Evolutionary conservation across 2,113 vertebrate genomes (phyloP).

Genomic region (Sigmodon hispidus): DNA sequence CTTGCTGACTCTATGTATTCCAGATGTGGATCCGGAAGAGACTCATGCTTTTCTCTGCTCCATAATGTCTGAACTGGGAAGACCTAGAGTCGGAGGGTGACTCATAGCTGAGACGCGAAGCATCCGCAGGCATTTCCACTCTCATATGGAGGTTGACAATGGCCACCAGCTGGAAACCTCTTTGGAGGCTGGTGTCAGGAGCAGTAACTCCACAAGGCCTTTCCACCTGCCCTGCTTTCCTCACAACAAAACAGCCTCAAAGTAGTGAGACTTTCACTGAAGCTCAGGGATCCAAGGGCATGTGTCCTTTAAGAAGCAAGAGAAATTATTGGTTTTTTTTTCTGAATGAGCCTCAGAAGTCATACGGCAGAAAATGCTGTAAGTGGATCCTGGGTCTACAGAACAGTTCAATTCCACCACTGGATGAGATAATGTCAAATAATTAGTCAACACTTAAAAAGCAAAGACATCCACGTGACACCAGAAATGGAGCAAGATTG

Average conservation of each 20-base stretch:
- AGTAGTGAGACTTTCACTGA: background rate
- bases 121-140: background rate
- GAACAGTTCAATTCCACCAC: background rate
- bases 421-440: background rate
- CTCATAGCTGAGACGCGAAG: background rate
- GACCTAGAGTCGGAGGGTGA: background rate
- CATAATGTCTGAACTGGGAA: background rate
- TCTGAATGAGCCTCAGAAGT: background rate
- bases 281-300: background rate
- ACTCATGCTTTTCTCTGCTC: background rate
- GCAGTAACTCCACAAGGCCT: background rate
- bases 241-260: background rate
- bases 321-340: background rate
- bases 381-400: background rate
- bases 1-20: background rate
- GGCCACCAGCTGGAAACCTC: background rate
- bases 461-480: too few relatives aligned
- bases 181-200: background rate
- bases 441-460: background rate
- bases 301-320: background rate
- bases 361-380: rapidly evolving
- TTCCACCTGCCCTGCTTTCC: background rate
- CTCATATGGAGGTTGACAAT: background rate
- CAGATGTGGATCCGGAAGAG: background rate
- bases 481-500: background rate